Evolutionary conservation across 2,888 invertebrate genomes (phyloP).

Genomic region (Papilio demoleus): DNA sequence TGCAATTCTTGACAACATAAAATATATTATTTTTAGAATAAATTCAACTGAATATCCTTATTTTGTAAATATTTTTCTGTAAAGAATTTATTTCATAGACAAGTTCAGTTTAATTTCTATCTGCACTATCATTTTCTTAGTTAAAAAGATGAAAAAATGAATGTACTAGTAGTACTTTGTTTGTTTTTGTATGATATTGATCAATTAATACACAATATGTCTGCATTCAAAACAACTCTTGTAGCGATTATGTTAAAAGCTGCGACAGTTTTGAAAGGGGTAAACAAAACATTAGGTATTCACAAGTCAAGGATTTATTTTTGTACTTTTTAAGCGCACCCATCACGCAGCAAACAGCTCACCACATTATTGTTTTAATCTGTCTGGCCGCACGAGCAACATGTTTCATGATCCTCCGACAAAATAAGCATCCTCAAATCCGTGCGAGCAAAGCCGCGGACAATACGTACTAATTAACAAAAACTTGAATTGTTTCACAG

Average conservation of each 20-base stretch:
- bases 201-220: no score
- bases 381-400: constrained; percentile 32
- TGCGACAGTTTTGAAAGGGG: neutral
- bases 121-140: no score
- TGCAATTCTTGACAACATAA: constrained; percentile 15
- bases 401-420: constrained; percentile 37
- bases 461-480: constrained; percentile 41
- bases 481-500: constrained; percentile 42
- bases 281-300: constrained; percentile 9
- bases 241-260: neutral
- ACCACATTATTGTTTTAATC: constrained; percentile 40
- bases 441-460: constrained; percentile 40
- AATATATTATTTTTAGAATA: constrained; percentile 13
- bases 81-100: neutral
- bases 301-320: constrained; percentile 1
- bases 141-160: no score
- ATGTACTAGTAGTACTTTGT: no score
- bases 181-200: no score
- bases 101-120: neutral
- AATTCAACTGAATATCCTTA: constrained; percentile 4
- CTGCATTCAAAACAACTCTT: no score
- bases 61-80: neutral
- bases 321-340: constrained; percentile 17
- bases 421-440: constrained; percentile 41
- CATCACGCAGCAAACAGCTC: constrained; percentile 4